Percentiles rank a stretch among this genome's conserved stretches.
Evolutionary conservation across 2,888 invertebrate genomes (phyloP).

Genomic region (Horisme vitalbata): DNA sequence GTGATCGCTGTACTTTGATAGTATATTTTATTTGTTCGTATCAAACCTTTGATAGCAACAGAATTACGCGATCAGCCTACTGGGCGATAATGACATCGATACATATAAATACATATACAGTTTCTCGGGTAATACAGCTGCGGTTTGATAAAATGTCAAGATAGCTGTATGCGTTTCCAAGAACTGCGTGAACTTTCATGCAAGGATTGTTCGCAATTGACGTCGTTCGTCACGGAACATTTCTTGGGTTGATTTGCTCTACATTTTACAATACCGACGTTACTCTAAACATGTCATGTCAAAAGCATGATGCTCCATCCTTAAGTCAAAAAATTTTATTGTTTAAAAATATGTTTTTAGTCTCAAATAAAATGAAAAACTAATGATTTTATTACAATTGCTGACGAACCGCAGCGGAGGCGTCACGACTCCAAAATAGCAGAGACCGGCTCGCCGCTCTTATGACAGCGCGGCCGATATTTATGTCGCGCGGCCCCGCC

Average conservation of each 20-base stretch:
- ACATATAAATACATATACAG: no score
- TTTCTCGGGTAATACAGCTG: slow-evolving; percentile 47
- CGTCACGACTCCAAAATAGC: slow-evolving; percentile 69
- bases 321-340: background rate
- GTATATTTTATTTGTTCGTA: no score
- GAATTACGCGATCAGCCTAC: no score
- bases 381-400: slow-evolving; percentile 34
- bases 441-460: slow-evolving; percentile 63
- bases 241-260: background rate
- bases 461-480: slow-evolving; percentile 78
- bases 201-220: slow-evolving; percentile 2
- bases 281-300: no score
- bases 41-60: no score
- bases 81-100: no score
- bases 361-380: slow-evolving; percentile 18
- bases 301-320: no score
- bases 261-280: no score
- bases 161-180: slow-evolving; percentile 17
- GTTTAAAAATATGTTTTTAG: background rate
- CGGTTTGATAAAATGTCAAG: slow-evolving; percentile 46
- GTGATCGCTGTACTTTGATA: no score
- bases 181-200: slow-evolving; percentile 12
- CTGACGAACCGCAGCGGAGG: slow-evolving; percentile 40
- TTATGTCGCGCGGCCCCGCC: slow-evolving; percentile 80
- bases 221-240: slow-evolving; percentile 9